Base-by-base conservation (phyloP, 2,797 vertebrate species). In the Sebastiscus tertius region DNA sequence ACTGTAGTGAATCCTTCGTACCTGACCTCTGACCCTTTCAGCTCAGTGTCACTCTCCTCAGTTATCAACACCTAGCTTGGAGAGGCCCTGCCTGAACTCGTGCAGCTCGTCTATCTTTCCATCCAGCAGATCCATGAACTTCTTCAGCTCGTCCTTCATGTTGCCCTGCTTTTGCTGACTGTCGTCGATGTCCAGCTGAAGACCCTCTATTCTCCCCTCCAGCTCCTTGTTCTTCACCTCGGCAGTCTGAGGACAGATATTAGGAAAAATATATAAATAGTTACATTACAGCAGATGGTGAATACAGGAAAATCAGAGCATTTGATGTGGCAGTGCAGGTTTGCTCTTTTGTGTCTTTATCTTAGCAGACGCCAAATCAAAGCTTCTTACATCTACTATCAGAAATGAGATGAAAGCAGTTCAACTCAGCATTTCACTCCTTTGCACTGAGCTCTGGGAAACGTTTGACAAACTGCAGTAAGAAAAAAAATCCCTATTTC, bases 31-130 rank as follows among this genome's bases (percentile, higher is more conserved):
- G 76, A 93, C 82, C 88, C 86, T 81, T 80, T 64, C 79, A 70
- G 75, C 87, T 77, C 76, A 29, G 72, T 73, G 67, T 61, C 69
- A n/a, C 73, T 76, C 75, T 64, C 31, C 80, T 95, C 96, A 99
- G 94, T 98, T 97, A 90, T 98, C 97, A 4, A 95, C 72, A 36
- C 97, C 97, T 55, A 99, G 94, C 95, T 97, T 97, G 82, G 98
- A 98, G 56, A 99, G 97, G 74, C 97, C 97, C 91, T 98, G 95
- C 81, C 98, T 96, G 92, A 99, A 97, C 94, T 99, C 97, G 1
- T 99, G 98, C 87, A 99, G 96, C 93, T 98, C 98, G 12, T 99
- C 98, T 27, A 99, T 97, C 93, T 98, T 99, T 27, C 97, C 97
- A 0, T 99, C 98, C 88, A 99, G 94, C 88, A 97, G 92, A 81